These are phyloP conservation scores for Coelogynopora nodosa DNA, from an alignment of 2,888 invertebrate species.

Conservation along the genomic window DNA sequence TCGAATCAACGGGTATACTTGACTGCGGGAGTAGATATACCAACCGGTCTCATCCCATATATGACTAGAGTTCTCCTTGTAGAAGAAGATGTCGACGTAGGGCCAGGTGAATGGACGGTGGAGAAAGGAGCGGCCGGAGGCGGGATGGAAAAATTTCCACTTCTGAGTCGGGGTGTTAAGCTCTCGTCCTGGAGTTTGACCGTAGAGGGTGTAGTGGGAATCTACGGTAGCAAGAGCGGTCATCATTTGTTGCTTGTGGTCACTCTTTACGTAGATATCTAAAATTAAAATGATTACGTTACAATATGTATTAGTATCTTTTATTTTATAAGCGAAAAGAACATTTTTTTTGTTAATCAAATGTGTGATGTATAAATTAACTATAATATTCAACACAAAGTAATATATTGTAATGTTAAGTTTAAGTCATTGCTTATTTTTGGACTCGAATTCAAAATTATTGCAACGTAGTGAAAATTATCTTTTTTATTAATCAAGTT, in stretches of 20 bases:
- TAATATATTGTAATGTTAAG: too few species aligned
- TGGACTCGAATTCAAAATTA: too few species aligned
- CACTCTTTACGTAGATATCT: constrained; percentile 20
- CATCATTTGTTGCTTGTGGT: neutral
- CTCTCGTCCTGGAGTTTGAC: neutral
- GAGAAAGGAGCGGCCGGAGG: constrained; percentile 17
- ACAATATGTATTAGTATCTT: too few species aligned
- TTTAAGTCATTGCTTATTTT: too few species aligned
- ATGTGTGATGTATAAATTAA: too few species aligned
- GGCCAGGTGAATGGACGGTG: constrained; percentile 50
- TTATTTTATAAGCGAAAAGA: too few species aligned
- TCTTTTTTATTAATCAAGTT: too few species aligned
- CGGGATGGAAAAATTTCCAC: constrained; percentile 32
- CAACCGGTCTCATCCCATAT: constrained; percentile 48
- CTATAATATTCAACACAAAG: too few species aligned
- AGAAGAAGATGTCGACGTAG: constrained; percentile 53
- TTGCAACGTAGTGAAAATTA: too few species aligned
- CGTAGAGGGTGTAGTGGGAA: neutral
- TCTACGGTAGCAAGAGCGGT: neutral
- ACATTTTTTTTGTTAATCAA: too few species aligned
- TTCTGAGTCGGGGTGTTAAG: neutral
- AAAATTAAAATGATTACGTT: too few species aligned
- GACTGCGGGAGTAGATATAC: constrained; percentile 44
- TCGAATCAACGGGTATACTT: constrained; percentile 48
- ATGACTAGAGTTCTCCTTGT: constrained; percentile 51